Percentiles rank a stretch among this genome's conserved stretches.
Conservation (phyloP, 2,888 invertebrate genomes). For the Arge pagana region DNA sequence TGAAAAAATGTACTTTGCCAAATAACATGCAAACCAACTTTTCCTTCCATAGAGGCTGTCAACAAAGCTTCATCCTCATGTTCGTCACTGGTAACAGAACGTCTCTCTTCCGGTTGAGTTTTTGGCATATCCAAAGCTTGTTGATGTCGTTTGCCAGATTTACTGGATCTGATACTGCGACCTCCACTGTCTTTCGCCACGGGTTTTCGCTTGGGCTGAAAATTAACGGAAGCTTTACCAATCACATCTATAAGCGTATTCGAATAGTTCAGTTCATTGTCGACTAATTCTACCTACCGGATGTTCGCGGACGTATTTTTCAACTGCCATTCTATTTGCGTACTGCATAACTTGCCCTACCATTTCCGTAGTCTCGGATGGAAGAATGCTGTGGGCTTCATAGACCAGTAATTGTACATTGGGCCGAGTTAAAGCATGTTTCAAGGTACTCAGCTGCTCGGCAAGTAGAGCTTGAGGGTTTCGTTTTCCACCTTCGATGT, state of each 20-base stretch:
- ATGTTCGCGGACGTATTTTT: slow-evolving; percentile 65
- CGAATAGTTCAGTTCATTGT: neutral
- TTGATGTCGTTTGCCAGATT: slow-evolving; percentile 27
- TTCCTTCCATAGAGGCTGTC: slow-evolving; percentile 26
- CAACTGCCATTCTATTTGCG: slow-evolving; percentile 72
- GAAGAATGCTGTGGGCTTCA: slow-evolving; percentile 79
- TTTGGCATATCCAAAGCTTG: slow-evolving; percentile 25
- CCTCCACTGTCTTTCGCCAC: slow-evolving; percentile 24
- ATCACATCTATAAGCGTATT: neutral
- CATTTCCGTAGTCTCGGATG: slow-evolving; percentile 77
- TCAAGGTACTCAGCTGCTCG: slow-evolving; percentile 76
- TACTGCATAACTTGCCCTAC: slow-evolving; percentile 70
- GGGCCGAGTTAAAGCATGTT: slow-evolving; percentile 76
- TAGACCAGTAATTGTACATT: slow-evolving; percentile 82
- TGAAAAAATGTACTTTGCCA: neutral
- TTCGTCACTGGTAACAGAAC: slow-evolving; percentile 29
- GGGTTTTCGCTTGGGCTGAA: slow-evolving; percentile 32
- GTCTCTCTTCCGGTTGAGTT: slow-evolving; percentile 25
- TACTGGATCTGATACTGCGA: slow-evolving; percentile 25
- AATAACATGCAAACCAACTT: no score
- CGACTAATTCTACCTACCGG: slow-evolving; percentile 37
- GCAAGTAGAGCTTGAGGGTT: slow-evolving; percentile 63
- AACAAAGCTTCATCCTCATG: slow-evolving; percentile 31
- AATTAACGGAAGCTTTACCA: neutral
- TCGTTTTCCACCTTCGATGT: slow-evolving; percentile 33